Evolutionary conservation across 2,888 invertebrate genomes (phyloP), one percentile per base, ranked within the genome.

Genomic region (Chrysodeixis includens): DNA sequence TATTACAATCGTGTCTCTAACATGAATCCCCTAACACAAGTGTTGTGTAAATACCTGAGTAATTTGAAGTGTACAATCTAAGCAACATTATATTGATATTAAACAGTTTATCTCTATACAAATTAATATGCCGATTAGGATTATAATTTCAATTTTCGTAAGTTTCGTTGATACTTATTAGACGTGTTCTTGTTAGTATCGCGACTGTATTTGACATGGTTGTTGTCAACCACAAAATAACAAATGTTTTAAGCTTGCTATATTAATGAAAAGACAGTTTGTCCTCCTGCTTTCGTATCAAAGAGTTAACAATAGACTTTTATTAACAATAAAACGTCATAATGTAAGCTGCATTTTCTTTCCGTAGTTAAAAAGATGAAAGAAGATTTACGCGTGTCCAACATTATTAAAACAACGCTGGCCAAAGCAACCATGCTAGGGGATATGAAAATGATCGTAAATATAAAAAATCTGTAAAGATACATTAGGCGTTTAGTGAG

Each of bases 401-500:
- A 59, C 57, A 12, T 69, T 59, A 55, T 59, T 61, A 63, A 68
- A 58, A 62, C 58, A 63, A 60, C 49, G 56, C 54, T 44, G 52
- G 55, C 61, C 52, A 56, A 64, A 56, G 54, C 51, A 59, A 52
- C 61, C 59, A 58, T 59, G 62, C 64, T 57, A 16, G 61, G 49
- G 49, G 66, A 53, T 70, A 77, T 75, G 65, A 76, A 79, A 76
- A 75, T 61, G 62, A 65, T 77, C 74, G 62, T 79, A 73, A 81
- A 82, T 74, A 65, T 67, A 66, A 77, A 74, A 71, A 67, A 55
- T 56, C 58, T 71, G 72, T 66, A 73, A 73, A 73, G 71, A 69
- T 78, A 69, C 74, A 76, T 76, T 73, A 78, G 73, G 74, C 76
- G 85, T 86, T 86, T 85, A 85, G 80, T 84, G 84, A 85, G 85